Conservation (phyloP, 2,797 vertebrate genomes). For the Amazona finschi region DNA sequence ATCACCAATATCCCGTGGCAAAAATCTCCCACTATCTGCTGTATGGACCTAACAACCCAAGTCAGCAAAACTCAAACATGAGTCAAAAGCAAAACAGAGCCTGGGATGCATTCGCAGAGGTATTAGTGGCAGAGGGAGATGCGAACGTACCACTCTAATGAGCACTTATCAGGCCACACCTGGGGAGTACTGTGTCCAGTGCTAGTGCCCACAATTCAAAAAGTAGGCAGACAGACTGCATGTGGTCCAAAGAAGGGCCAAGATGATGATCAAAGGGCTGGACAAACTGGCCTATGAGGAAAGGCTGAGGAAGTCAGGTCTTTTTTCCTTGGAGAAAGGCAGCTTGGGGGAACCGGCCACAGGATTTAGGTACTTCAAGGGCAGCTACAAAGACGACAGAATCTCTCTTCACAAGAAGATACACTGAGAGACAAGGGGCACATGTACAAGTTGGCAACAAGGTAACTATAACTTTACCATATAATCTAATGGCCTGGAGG, state of each 20-base stretch:
- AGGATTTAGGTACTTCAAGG: neutral
- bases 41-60: neutral
- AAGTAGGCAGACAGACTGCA: neutral
- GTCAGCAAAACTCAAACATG: neutral
- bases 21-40: neutral
- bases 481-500: neutral
- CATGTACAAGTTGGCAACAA: neutral
- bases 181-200: neutral
- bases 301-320: neutral
- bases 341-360: no score
- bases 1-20: neutral
- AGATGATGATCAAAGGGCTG: neutral
- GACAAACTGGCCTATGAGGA: neutral
- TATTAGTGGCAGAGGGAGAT: neutral
- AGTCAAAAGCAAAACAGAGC: neutral
- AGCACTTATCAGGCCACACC: neutral
- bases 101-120: neutral
- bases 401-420: neutral
- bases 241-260: neutral
- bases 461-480: neutral
- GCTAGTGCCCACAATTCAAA: neutral
- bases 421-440: neutral
- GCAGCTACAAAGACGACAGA: neutral
- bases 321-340: neutral
- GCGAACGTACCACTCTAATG: neutral